Percentiles rank a stretch among this genome's conserved stretches.
Evolutionary conservation across 1,140 invertebrate species (phyloP).

Genomic region (Heliconius hewitsoni): DNA sequence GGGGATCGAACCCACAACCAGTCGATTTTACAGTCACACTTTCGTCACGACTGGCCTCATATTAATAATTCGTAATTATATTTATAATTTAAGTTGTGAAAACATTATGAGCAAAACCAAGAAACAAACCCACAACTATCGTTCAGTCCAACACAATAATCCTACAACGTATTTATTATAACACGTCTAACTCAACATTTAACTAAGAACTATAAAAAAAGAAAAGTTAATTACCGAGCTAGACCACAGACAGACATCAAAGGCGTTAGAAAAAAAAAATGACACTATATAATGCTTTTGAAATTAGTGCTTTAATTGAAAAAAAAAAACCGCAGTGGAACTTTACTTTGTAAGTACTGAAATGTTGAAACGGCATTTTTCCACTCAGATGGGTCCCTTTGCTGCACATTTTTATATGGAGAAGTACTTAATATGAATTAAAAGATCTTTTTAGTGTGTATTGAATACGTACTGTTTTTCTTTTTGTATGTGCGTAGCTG

Average conservation of each 20-base stretch:
- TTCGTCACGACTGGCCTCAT: too few relatives aligned
- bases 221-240: not conserved
- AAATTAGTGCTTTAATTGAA: not conserved
- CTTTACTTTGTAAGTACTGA: not conserved
- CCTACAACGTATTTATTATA: not conserved
- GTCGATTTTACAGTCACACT: too few relatives aligned
- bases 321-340: not conserved
- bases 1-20: too few relatives aligned
- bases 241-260: not conserved
- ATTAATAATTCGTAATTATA: too few relatives aligned
- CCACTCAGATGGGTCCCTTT: not conserved
- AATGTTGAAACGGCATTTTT: constrained; percentile 2
- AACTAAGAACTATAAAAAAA: not conserved
- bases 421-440: not conserved
- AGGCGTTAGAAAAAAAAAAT: not conserved
- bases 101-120: too few relatives aligned
- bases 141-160: too few relatives aligned
- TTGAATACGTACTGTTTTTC: not conserved
- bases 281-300: not conserved
- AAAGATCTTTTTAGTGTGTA: not conserved
- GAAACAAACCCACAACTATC: too few relatives aligned
- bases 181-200: not conserved
- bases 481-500: not conserved
- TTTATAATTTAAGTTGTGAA: too few relatives aligned
- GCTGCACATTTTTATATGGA: not conserved